phyloP scores from a whole-genome alignment of 2,113 vertebrate species.

The Murina feae region DNA sequence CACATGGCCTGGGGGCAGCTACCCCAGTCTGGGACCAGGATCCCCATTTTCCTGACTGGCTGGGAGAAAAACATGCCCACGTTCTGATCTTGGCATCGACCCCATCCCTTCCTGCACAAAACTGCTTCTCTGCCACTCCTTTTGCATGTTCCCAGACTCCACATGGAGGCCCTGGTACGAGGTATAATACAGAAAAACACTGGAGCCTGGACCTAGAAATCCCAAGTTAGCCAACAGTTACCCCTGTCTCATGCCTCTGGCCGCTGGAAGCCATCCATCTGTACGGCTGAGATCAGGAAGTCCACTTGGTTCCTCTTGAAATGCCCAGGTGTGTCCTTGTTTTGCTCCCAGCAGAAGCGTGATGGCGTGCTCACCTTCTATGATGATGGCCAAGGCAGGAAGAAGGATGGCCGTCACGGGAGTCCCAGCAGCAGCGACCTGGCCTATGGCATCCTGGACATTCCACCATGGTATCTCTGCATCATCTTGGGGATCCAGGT shows the following conservation, averaged over 20 bases:
- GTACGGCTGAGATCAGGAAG: background rate
- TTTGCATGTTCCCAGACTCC: background rate
- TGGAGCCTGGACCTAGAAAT: background rate
- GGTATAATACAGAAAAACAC: background rate
- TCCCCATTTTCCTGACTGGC: background rate
- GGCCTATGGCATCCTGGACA: conserved; percentile 86
- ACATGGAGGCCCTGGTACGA: background rate
- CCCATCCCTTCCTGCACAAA: background rate
- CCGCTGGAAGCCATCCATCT: background rate
- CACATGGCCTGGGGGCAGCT: background rate
- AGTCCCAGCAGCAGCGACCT: conserved; percentile 69
- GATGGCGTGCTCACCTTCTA: background rate
- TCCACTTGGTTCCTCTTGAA: background rate
- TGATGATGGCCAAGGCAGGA: background rate
- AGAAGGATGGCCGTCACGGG: background rate
- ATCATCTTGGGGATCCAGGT: conserved; percentile 94
- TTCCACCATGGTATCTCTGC: conserved; percentile 94
- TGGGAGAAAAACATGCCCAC: background rate
- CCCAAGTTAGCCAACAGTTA: background rate
- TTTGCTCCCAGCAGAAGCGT: background rate
- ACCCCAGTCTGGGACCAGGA: background rate
- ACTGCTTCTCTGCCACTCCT: background rate
- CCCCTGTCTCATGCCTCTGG: background rate
- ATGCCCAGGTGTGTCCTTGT: background rate
- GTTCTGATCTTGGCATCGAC: background rate